A percentile compares a stretch with the other conserved stretches of the same genome.
Evolutionary conservation across 2,888 invertebrate genomes (phyloP).

Genomic region (Cephus pulcher): DNA sequence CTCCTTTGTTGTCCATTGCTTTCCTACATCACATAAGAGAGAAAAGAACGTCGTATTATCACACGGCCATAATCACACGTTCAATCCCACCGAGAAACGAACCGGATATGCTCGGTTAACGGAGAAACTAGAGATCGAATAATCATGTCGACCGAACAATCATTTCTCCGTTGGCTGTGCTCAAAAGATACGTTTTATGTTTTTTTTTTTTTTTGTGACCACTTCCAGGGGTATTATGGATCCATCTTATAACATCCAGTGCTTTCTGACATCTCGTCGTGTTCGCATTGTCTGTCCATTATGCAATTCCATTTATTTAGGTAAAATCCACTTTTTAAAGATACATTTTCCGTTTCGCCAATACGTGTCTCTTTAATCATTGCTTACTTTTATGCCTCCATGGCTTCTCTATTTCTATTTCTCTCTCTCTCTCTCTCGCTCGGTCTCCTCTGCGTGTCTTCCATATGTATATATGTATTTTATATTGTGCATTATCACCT

Average conservation of each 20-base stretch:
- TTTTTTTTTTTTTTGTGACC: too few species aligned
- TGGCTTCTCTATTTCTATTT: too few species aligned
- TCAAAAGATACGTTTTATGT: background rate
- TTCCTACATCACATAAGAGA: constrained; percentile 72
- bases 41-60: constrained; percentile 28
- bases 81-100: constrained; percentile 28
- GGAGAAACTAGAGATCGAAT: constrained; percentile 50
- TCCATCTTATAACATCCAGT: background rate
- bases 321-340: too few species aligned
- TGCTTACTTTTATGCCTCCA: too few species aligned
- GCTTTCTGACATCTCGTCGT: background rate
- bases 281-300: too few species aligned
- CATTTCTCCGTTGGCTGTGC: constrained; percentile 11
- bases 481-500: constrained; percentile 7
- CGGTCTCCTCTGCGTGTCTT: too few species aligned
- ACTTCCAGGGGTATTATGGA: too few species aligned
- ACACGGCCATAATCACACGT: constrained; percentile 6
- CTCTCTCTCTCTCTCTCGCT: too few species aligned
- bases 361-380: too few species aligned
- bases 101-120: constrained; percentile 58
- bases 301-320: too few species aligned
- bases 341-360: too few species aligned
- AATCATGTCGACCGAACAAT: constrained; percentile 35
- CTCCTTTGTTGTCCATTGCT: constrained; percentile 83
- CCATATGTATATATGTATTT: too few species aligned